These are phyloP conservation scores for Tapirus terrestris DNA, from an alignment of 2,113 vertebrate genomes.

Conservation along the genomic window DNA sequence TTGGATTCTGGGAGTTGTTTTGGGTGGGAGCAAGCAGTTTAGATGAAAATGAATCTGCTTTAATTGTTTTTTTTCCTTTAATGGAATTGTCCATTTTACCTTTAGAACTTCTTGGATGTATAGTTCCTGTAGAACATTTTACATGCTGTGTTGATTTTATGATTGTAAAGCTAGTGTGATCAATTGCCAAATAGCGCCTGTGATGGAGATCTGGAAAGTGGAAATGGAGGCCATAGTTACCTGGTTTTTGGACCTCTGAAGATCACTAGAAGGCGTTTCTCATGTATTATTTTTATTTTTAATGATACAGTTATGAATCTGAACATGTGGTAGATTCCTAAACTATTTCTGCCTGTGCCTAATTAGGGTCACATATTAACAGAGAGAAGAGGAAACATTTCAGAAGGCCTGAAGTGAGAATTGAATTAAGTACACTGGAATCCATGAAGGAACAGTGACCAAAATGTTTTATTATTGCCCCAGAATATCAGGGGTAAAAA, in stretches of 20 bases:
- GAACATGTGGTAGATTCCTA: background rate
- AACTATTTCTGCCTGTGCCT: slow-evolving; percentile 22
- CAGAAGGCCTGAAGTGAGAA: background rate
- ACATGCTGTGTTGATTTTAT: background rate
- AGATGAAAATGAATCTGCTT: background rate
- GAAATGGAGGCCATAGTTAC: background rate
- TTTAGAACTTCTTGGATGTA: background rate
- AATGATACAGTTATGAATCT: background rate
- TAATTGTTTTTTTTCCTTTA: background rate
- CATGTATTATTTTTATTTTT: background rate
- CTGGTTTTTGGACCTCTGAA: background rate
- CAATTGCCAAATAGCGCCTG: background rate
- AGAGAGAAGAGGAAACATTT: background rate
- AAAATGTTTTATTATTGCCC: background rate
- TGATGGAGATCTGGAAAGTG: background rate
- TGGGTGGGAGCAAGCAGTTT: background rate
- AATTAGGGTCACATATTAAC: background rate
- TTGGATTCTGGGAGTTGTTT: background rate
- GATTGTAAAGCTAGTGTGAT: background rate
- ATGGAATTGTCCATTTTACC: background rate
- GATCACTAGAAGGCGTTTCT: slow-evolving; percentile 32
- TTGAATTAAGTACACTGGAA: background rate
- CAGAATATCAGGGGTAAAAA: background rate
- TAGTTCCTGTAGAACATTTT: background rate
- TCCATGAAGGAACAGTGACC: background rate